Conservation (phyloP, 2,113 vertebrate species). For the Chaetorhynchus papuensis region DNA sequence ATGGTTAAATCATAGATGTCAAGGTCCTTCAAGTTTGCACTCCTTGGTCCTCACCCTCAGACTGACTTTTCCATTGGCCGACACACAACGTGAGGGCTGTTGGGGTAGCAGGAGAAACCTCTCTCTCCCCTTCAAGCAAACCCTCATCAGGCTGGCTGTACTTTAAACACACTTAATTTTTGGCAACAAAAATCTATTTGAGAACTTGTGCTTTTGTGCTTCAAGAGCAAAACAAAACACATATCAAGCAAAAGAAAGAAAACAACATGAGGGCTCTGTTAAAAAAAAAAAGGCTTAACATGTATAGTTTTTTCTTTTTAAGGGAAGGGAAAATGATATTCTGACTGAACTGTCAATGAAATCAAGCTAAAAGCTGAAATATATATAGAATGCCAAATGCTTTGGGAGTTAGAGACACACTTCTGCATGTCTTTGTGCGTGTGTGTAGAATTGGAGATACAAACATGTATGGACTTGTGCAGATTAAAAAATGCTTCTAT, state of each 20-base stretch:
- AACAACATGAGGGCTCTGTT: neutral
- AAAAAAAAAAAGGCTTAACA: neutral
- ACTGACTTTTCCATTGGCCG: neutral
- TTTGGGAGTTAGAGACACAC: neutral
- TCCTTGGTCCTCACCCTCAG: neutral
- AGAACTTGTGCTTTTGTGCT: neutral
- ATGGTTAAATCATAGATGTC: conserved; percentile 14
- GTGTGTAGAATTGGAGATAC: neutral
- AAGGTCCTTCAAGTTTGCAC: neutral
- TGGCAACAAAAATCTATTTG: neutral
- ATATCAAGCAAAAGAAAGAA: neutral
- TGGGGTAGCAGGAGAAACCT: neutral
- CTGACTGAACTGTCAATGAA: conserved; percentile 8
- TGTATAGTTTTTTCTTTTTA: neutral
- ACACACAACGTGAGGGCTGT: neutral
- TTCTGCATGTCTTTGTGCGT: neutral
- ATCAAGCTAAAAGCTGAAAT: conserved; percentile 4
- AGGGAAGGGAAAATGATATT: conserved; percentile 5
- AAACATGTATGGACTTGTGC: conserved; percentile 17
- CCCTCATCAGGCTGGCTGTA: neutral
- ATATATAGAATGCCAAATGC: neutral
- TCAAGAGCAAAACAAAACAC: neutral
- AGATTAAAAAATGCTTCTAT: conserved; percentile 51
- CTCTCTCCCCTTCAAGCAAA: neutral
- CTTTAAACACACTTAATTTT: neutral